Percentiles rank a stretch among this genome's conserved stretches.
phyloP scores from a whole-genome alignment of 1,140 invertebrate genomes.

The Tetragonula clypearis region DNA sequence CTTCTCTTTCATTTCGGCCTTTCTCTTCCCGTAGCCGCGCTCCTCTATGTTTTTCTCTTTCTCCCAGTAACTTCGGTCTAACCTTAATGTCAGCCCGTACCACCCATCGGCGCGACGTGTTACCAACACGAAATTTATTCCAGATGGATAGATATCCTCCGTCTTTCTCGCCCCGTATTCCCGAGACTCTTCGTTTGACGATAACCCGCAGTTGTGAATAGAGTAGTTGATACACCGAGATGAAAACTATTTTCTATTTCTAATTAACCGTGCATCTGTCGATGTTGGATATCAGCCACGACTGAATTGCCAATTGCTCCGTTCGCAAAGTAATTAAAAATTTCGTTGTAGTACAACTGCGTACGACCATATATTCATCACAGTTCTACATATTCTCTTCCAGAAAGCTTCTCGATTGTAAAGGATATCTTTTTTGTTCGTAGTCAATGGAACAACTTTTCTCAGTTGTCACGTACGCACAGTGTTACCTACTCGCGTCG shows the following conservation, averaged over 20 bases:
- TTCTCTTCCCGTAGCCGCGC: background rate
- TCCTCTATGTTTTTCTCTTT: conserved; percentile 36
- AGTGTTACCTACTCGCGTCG: background rate
- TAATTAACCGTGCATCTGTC: conserved; percentile 10
- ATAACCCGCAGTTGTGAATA: conserved; percentile 64
- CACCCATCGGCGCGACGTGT: conserved; percentile 48
- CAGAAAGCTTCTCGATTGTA: too few species aligned
- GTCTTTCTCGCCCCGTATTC: conserved; percentile 29
- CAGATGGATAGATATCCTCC: conserved; percentile 45
- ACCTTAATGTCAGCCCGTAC: conserved; percentile 65
- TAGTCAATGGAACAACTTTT: background rate
- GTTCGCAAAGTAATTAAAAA: too few species aligned
- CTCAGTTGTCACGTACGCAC: background rate
- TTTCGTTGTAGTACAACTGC: too few species aligned
- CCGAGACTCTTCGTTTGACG: conserved; percentile 50
- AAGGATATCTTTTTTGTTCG: background rate
- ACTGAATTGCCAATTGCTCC: too few species aligned
- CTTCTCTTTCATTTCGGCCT: conserved; percentile 25
- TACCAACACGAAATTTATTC: conserved; percentile 73
- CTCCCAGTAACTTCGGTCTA: conserved; percentile 52
- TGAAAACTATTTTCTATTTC: conserved; percentile 57
- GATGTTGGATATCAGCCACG: background rate
- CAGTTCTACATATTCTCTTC: too few species aligned
- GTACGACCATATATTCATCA: too few species aligned
- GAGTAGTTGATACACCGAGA: conserved; percentile 57